These are phyloP conservation scores for Hirundo rustica DNA, from an alignment of 2,797 vertebrate species.

Conservation along the genomic window DNA sequence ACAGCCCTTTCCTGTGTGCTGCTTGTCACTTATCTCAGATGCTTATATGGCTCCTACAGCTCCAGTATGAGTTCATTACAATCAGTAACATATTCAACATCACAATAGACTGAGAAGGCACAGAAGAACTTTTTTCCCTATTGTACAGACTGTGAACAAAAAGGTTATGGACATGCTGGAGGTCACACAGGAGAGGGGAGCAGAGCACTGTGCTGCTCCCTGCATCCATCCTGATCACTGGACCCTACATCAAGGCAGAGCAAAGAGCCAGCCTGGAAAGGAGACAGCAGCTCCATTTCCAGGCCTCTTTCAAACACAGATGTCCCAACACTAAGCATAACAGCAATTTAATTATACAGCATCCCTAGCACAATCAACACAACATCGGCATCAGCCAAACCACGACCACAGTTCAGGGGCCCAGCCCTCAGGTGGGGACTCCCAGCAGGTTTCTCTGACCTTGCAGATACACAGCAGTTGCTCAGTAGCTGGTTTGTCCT, in stretches of 20 bases:
- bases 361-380: not conserved
- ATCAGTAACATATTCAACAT: slow-evolving; percentile 59
- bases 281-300: not conserved
- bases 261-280: not conserved
- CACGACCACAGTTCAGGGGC: not conserved
- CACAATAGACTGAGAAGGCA: slow-evolving; percentile 38
- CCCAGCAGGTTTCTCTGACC: not conserved
- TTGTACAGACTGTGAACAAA: not conserved
- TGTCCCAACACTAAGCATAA: not conserved
- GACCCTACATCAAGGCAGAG: not conserved
- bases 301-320: not conserved
- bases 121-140: slow-evolving; percentile 2
- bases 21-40: slow-evolving; percentile 34
- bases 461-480: not conserved
- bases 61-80: slow-evolving; percentile 43
- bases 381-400: not conserved
- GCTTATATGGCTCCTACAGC: slow-evolving; percentile 13
- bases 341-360: not conserved
- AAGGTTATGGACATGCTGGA: not conserved
- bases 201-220: not conserved
- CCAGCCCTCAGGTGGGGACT: not conserved
- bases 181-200: not conserved
- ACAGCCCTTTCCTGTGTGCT: slow-evolving; percentile 20
- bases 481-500: not conserved
- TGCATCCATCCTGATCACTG: not conserved